phyloP scores from a whole-genome alignment of 53 echinoderm and acorn worm species.

The Paracentrotus lividus region DNA sequence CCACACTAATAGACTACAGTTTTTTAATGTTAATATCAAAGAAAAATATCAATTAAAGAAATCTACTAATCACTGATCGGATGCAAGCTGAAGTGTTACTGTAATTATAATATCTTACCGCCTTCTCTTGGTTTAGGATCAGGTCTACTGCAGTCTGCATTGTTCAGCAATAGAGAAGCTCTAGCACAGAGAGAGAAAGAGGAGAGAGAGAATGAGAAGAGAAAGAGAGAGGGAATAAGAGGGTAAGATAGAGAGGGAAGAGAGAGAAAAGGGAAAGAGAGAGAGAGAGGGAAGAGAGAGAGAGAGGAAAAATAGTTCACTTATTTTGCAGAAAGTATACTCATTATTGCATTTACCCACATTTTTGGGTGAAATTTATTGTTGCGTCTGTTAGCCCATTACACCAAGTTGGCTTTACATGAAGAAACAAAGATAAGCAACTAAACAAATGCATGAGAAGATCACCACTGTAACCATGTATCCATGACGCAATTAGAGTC shows the following conservation, averaged over 20 bases:
- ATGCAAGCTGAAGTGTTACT: not conserved
- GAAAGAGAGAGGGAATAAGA: not conserved
- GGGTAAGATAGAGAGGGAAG: not conserved
- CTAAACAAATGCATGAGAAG: too few relatives aligned
- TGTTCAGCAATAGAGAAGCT: conserved; percentile 84
- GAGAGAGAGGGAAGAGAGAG: not conserved
- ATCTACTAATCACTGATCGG: too few relatives aligned
- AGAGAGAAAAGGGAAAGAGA: not conserved
- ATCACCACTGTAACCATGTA: too few relatives aligned
- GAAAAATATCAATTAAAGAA: too few relatives aligned
- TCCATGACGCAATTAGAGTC: too few relatives aligned
- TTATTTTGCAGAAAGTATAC: too few relatives aligned
- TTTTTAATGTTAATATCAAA: not conserved
- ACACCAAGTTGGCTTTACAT: too few relatives aligned
- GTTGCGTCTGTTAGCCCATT: too few relatives aligned
- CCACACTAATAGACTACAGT: not conserved
- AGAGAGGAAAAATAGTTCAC: not conserved
- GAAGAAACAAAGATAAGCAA: too few relatives aligned
- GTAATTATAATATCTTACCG: conserved; percentile 78
- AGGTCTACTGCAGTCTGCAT: conserved; percentile 95
- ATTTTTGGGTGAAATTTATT: too few relatives aligned
- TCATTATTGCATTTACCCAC: too few relatives aligned
- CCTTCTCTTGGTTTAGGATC: conserved; percentile 95
- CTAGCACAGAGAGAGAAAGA: not conserved
- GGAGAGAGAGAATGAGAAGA: not conserved